phyloP scores from a whole-genome alignment of 2,113 vertebrate genomes.

The Thalassarche chlororhynchos region DNA sequence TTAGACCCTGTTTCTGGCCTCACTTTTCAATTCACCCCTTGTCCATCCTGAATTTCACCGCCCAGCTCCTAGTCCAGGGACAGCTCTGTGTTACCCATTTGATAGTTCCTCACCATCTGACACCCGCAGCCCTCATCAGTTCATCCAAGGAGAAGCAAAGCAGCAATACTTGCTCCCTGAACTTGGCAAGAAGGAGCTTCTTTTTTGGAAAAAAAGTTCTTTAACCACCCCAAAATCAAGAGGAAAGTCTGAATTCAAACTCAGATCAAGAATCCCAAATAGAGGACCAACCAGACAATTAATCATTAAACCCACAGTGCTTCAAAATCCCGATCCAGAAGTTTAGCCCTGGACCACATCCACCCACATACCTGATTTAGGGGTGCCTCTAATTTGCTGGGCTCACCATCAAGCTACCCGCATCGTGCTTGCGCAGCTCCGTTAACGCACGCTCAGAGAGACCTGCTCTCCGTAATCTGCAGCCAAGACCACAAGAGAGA shows the following conservation, averaged over 20 bases:
- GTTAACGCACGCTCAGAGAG: fast-evolving
- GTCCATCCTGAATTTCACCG: background rate
- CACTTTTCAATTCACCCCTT: background rate
- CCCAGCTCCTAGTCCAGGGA: background rate
- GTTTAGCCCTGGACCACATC: background rate
- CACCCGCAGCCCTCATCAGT: background rate
- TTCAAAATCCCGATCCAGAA: background rate
- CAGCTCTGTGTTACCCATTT: background rate
- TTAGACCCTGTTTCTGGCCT: background rate
- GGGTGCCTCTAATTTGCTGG: background rate
- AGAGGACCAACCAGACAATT: background rate
- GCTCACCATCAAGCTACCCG: background rate
- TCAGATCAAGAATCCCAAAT: background rate
- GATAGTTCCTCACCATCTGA: background rate
- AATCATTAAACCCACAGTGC: background rate
- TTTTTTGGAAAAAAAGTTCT: background rate
- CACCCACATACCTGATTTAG: background rate
- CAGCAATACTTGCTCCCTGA: background rate
- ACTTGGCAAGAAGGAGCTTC: background rate
- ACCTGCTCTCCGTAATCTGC: background rate
- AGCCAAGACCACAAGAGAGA: background rate
- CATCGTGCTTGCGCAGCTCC: fast-evolving
- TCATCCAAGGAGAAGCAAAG: background rate
- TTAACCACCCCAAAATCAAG: background rate
- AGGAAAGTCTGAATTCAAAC: background rate